These are phyloP conservation scores for Parnassius apollo DNA, from an alignment of 2,888 invertebrate genomes.

Conservation along the genomic window DNA sequence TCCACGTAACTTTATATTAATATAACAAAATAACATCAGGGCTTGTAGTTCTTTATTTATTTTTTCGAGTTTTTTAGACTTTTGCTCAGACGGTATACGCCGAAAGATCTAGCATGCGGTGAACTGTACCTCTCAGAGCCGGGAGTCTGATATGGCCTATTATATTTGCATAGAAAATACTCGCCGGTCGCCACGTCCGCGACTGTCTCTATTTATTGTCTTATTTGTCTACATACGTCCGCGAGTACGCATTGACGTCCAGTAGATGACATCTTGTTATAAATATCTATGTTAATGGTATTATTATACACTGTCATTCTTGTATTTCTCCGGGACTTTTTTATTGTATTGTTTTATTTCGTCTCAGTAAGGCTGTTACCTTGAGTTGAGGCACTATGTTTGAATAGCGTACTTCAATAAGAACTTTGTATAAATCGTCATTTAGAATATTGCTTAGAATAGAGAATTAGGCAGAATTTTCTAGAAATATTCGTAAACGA, in stretches of 20 bases:
- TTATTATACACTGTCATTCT: slow-evolving; percentile 28
- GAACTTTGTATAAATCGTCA: slow-evolving; percentile 1
- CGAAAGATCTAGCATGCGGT: slow-evolving; percentile 11
- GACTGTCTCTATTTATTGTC: slow-evolving; percentile 46
- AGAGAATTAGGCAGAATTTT: too few relatives aligned
- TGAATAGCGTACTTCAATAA: slow-evolving; percentile 10
- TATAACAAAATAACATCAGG: too few relatives aligned
- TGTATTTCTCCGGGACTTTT: slow-evolving; percentile 13
- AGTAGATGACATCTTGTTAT: slow-evolving; percentile 1
- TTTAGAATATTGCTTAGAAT: background rate
- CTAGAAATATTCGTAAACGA: too few relatives aligned
- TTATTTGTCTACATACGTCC: slow-evolving; percentile 45
- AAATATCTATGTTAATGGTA: slow-evolving; percentile 30
- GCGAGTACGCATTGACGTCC: background rate
- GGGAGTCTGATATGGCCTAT: slow-evolving; percentile 58
- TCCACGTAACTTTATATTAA: too few relatives aligned
- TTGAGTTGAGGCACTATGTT: slow-evolving; percentile 6
- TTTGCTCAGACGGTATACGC: slow-evolving; percentile 38
- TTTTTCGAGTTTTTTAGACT: background rate
- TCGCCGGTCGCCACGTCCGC: slow-evolving; percentile 41
- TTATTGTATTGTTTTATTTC: slow-evolving; percentile 22
- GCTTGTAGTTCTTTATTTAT: background rate
- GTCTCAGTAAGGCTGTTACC: slow-evolving; percentile 11
- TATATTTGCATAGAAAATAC: slow-evolving; percentile 70
- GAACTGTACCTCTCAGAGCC: slow-evolving; percentile 37